Evolutionary conservation across 2,113 vertebrate species (phyloP).

Genomic region (Sapayoa aenigma): DNA sequence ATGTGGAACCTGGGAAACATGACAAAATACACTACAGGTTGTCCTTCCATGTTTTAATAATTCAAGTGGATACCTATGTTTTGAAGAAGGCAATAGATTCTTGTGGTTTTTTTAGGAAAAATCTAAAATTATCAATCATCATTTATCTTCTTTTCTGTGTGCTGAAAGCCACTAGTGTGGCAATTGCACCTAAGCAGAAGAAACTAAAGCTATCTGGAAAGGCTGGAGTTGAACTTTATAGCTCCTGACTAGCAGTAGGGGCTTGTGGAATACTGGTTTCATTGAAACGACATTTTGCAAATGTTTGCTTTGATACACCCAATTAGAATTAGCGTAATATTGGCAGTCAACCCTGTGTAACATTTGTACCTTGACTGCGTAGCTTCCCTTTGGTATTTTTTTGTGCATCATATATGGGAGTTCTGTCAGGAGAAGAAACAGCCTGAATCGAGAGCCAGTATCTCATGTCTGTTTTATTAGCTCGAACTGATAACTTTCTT

Average conservation of each 20-base stretch:
- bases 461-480: background rate
- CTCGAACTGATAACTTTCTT: background rate
- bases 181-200: background rate
- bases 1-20: background rate
- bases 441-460: background rate
- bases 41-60: background rate
- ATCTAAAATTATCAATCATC: background rate
- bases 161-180: background rate
- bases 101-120: background rate
- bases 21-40: background rate
- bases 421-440: background rate
- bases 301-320: slow-evolving; percentile 25
- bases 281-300: background rate
- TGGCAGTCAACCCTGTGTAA: background rate
- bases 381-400: background rate
- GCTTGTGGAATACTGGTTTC: background rate
- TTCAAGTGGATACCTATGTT: background rate
- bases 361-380: background rate
- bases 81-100: background rate
- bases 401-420: background rate
- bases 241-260: background rate
- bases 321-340: slow-evolving; percentile 19
- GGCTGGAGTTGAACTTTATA: background rate
- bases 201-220: background rate
- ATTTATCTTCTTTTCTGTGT: background rate